phyloP scores from a whole-genome alignment of 2,113 vertebrate genomes.

The Vicugna pacos region DNA sequence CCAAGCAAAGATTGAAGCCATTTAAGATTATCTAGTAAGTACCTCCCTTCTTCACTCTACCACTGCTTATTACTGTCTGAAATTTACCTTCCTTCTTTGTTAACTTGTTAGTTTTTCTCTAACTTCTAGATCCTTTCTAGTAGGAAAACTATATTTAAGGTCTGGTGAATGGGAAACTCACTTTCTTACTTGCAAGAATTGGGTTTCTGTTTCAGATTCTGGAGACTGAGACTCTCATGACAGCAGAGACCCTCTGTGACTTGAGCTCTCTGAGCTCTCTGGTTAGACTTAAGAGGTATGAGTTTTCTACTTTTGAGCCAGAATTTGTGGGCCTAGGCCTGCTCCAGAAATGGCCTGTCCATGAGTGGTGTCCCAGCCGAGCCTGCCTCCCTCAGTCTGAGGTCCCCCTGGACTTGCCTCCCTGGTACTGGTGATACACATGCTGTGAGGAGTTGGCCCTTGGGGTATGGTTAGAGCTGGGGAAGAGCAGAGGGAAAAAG shows the following conservation, averaged over 20 bases:
- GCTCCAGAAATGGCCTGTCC: background rate
- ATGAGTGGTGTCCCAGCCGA: background rate
- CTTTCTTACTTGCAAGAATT: background rate
- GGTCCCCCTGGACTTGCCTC: background rate
- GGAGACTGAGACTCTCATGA: background rate
- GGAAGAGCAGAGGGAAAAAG: background rate
- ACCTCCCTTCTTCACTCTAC: background rate
- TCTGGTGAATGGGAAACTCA: conserved; percentile 1
- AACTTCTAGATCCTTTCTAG: background rate
- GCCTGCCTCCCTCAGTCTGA: background rate
- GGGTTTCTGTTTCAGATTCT: conserved; percentile 8
- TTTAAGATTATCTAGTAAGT: background rate
- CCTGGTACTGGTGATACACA: background rate
- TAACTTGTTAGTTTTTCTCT: background rate
- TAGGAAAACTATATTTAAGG: conserved; percentile 25
- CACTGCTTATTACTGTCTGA: background rate
- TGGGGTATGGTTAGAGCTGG: background rate
- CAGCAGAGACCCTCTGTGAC: background rate
- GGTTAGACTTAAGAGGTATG: background rate
- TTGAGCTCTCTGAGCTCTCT: background rate
- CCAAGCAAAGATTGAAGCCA: background rate
- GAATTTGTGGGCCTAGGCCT: background rate
- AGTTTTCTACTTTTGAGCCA: background rate
- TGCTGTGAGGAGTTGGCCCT: background rate
- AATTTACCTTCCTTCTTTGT: background rate